Base-by-base conservation (phyloP, 2,113 vertebrate genomes). In the Tenrec ecaudatus region DNA sequence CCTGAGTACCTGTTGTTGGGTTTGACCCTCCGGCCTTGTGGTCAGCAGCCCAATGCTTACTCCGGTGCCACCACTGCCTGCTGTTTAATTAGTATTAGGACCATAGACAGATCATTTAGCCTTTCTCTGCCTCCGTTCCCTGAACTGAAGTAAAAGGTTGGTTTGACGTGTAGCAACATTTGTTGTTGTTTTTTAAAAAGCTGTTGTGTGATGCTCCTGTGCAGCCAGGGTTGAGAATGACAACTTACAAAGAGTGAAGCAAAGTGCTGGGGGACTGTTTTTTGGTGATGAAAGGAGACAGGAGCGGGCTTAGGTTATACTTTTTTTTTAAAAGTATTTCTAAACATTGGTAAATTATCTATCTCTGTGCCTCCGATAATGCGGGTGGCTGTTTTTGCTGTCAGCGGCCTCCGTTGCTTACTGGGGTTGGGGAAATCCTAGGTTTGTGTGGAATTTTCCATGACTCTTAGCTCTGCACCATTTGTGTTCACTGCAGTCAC, bases 381-480 rank as follows among this genome's bases (percentile, higher is more conserved):
- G 57, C 17, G 57, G 81, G 6, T 82, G 68, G 73, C 93, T 83
- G 0, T 76, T 97, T 85, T 92, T 86, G 73, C 62, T 86, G 96
- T 94, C 78, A 64, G 96, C 78, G 60, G 96, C 95, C 93, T 91
- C 95, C 62, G 1, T 94, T 96, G 96, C 36, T 16, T 97, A 95
- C 92, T 92, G 94, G 97, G 96, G 93, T 95, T 79, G 92, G 90
- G 96, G 97, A 97, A 88, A 95, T 97, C 96, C 95, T 57, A 94
- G 97, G 95, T 97, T 97, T 96, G 94, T 90, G 96, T 98, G 98
- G 98, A 98, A 98, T 98, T 98, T 98, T 98, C 98, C 98, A 97
- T 97, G 96, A 96, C 97, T 97, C 97, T 97, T 75, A 94, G 96
- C 97, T 96, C 96, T 88, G 96, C 95, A 96, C 91, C 86, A 40